phyloP scores from a whole-genome alignment of 64 coral and sea anemone species.

The Stichodactyla helianthus region DNA sequence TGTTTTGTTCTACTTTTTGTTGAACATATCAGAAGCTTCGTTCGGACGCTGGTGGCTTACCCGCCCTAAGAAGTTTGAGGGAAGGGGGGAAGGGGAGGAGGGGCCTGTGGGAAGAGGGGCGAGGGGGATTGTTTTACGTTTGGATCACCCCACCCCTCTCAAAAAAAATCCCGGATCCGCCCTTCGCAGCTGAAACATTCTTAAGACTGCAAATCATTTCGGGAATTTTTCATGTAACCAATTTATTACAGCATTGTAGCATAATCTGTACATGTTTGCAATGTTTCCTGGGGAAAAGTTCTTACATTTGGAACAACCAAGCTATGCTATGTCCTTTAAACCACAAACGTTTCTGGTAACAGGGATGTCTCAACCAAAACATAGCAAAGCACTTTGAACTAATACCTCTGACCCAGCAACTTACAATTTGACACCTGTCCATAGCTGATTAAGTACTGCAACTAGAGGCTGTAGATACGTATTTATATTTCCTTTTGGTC shows the following conservation, averaged over 20 bases:
- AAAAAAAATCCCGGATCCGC: too few species aligned
- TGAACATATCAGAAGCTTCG: too few species aligned
- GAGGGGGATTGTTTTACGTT: too few species aligned
- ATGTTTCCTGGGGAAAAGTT: conserved; percentile 27
- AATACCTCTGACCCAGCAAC: conserved; percentile 1
- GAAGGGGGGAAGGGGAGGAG: background rate
- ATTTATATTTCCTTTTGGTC: conserved; percentile 45
- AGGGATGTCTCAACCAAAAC: conserved; percentile 43
- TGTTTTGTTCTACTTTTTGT: too few species aligned
- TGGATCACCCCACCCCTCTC: too few species aligned
- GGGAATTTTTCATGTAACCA: too few species aligned
- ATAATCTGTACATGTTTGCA: background rate
- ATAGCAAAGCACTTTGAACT: conserved; percentile 24
- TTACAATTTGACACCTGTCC: conserved; percentile 26
- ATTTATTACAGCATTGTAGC: conserved; percentile 9
- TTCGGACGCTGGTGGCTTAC: too few species aligned
- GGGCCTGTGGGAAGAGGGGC: too few species aligned
- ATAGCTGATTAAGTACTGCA: conserved; percentile 23
- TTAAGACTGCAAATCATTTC: too few species aligned
- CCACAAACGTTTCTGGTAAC: conserved; percentile 41
- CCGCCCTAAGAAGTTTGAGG: too few species aligned
- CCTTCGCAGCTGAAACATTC: too few species aligned
- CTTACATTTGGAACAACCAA: conserved; percentile 47
- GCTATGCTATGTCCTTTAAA: conserved; percentile 36
- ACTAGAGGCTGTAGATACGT: conserved; percentile 21